Evolutionary conservation across 37 sponge, comb jelly and placozoan genomes (phyloP), one percentile per base, ranked within the genome.

Genomic region (Axinella damicornis): DNA sequence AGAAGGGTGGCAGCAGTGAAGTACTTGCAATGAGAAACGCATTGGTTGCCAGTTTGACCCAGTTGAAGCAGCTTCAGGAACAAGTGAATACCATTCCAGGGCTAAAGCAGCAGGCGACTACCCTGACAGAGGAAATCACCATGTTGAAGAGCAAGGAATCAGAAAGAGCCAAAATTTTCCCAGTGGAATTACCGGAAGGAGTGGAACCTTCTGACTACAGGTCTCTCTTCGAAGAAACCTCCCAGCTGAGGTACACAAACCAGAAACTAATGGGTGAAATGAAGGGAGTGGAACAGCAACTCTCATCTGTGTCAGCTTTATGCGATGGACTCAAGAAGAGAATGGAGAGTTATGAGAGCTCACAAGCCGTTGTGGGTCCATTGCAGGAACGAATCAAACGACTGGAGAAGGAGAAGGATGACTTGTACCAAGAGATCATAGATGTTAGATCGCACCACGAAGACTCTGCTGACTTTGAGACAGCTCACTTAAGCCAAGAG

Each of bases 341-440:
- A 30, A 57, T 92, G 40, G 88, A 87, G 11, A 69, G 30, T 13
- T 84, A 41, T 46, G 71, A 73, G 25, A 75, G 38, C 14, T 70
- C 87, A 52, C 69, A 83, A 30, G 57, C 77, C 21, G 14, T 56
- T 55, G 39, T 52, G 0, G n/a, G 17, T 21, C 63, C 59, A 1
- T 28, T 87, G 22, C 46, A 73, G 55, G 74, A 78, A 33, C 65
- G 84, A 30, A 80, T 92, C 22, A 63, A 64, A 22, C 73, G 71
- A 13, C 76, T 92, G 4, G 92, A 92, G 60, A 53, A 62, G 11
- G 92, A 92, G 41, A 92, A 88, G 2, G 88, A 83, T n/a, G 70
- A 52, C n/a, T 67, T 93, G 25, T 58, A 66, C 18, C 80, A 85
- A 15, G 82, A 88, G 68, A 79, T 76, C 15, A 53, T 84, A 33